Evolutionary conservation across 1,140 invertebrate genomes (phyloP).

Genomic region (Leucophenga varia): DNA sequence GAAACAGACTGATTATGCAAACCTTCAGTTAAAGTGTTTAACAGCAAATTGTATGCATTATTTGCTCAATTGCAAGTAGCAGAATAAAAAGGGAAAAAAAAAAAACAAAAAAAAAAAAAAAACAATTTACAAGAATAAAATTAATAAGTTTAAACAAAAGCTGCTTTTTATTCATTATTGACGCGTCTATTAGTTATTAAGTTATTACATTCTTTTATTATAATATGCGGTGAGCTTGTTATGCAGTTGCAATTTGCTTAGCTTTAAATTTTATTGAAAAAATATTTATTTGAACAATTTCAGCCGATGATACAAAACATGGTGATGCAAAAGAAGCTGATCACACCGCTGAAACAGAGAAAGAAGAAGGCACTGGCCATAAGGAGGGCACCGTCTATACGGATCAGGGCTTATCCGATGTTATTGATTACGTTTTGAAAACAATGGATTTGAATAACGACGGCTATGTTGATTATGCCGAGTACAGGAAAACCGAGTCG

Average conservation of each 20-base stretch:
- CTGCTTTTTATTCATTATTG: no score
- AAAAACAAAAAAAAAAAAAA: conserved; percentile 18
- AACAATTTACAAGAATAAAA: no score
- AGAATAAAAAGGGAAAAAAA: conserved; percentile 45
- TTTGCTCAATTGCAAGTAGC: no score
- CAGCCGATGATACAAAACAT: conserved; percentile 26
- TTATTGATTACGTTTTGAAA: conserved; percentile 70
- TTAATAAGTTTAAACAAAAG: no score
- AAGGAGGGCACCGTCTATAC: conserved; percentile 39
- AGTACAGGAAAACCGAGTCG: conserved; percentile 61
- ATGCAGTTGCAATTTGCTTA: no score
- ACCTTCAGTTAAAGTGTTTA: conserved; percentile 46
- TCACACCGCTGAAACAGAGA: conserved; percentile 34
- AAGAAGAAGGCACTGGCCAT: conserved; percentile 10
- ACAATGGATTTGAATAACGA: conserved; percentile 75
- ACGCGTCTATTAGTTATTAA: no score
- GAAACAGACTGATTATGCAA: conserved; percentile 45
- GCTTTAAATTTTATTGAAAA: no score
- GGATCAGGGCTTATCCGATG: conserved; percentile 66
- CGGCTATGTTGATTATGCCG: conserved; percentile 75
- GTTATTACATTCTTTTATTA: no score
- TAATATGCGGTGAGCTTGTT: no score
- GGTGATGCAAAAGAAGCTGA: background rate
- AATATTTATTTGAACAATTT: no score
- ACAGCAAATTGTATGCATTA: no score